Base-by-base conservation (phyloP, 2,888 invertebrate genomes). In the Leucophenga maculata region DNA sequence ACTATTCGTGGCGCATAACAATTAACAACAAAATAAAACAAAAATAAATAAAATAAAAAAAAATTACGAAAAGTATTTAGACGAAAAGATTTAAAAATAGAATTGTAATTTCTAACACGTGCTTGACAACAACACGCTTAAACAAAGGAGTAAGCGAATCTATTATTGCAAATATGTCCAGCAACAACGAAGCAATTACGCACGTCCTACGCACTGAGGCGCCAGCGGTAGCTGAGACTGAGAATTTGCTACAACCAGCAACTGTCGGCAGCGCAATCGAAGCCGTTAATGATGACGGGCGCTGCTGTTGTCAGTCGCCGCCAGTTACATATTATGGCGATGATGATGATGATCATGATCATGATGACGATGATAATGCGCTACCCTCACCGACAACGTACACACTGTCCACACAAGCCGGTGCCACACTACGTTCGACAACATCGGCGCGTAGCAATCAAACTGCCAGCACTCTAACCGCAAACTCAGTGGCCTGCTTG, bases 1-100 rank as follows among this genome's bases (percentile, higher is more conserved):
- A 71, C 73, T 69, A 55, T 54, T 64, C 44, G 31, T 46, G 74
- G 72, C 75, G 82, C 75, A 80, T 79, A 84, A 84, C 75, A 81
- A 84, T 84, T 84, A 81, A 79, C 73, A 80, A 78, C 73, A 80
- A 78, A 80, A 78, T 71, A 79, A 82, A 76, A 71, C 62, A 64
- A 67, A 64, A 70, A 72, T 8, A 71, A 72, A 74, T 70, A 74
- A 74, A 60, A 81, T 72, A 79, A 72, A 73, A 71, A 70, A 54
- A 65, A 39, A 52, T 75, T 70, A 74, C 65, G 72, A 66, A 32
- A 60, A 31, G 18, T 46, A 20, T 52, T 14, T 52, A 13, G n/a
- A 46, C 31, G 11, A 48, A 60, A 46, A 13, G 67, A 39, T 52
- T 18, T 44, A 48, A 65, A 57, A 62, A 59, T 50, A 68, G 50